Evolutionary conservation across 2,113 vertebrate genomes (phyloP).

Genomic region (Megaceryle torquata): DNA sequence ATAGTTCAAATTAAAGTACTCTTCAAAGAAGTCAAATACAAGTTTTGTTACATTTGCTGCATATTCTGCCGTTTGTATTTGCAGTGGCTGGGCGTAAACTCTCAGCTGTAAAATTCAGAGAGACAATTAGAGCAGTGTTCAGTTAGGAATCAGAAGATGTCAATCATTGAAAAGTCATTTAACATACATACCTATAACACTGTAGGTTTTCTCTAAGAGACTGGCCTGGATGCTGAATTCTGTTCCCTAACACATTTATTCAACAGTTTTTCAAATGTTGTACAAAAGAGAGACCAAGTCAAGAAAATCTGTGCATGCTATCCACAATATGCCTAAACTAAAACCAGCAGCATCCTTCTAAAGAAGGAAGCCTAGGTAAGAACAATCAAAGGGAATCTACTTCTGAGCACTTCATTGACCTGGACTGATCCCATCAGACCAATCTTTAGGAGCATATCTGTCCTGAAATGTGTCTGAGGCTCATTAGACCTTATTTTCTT

Average conservation of each 20-base stretch:
- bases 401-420: background rate
- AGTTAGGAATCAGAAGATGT: background rate
- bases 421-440: background rate
- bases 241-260: background rate
- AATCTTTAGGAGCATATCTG: background rate
- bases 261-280: background rate
- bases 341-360: background rate
- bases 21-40: slow-evolving; percentile 91
- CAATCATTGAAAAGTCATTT: background rate
- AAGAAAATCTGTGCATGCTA: background rate
- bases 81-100: slow-evolving; percentile 88
- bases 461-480: background rate
- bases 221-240: background rate
- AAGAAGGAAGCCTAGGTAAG: background rate
- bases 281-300: background rate
- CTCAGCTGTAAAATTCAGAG: slow-evolving; percentile 80
- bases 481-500: background rate
- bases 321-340: background rate
- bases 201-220: background rate
- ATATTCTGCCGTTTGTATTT: slow-evolving; percentile 85
- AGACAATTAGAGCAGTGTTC: slow-evolving; percentile 3
- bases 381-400: background rate
- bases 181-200: background rate
- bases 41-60: slow-evolving; percentile 84
- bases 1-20: slow-evolving; percentile 88